Evolutionary conservation across 2,113 vertebrate genomes (phyloP), one percentile per base, ranked within the genome.

Genomic region (Oreochromis niloticus): DNA sequence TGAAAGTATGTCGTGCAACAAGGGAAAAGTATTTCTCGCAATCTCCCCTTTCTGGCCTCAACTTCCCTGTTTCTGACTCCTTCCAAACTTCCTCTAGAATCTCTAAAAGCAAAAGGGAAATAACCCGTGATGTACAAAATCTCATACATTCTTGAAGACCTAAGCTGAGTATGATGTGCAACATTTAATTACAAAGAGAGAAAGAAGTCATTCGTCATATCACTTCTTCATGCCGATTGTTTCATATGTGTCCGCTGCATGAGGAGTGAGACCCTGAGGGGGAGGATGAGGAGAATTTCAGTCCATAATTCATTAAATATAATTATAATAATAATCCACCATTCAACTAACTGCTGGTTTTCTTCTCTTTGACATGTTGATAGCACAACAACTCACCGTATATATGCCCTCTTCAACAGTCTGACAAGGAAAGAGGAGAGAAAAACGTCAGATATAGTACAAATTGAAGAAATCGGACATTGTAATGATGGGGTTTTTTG

Each of bases 151-250:
- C 43, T 85, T 83, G 7, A 17, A 56, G 68, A 71, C 10, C 1
- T 16, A 87, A 81, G 84, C 54, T 10, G 16, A 24, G 41, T 27
- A 41, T 27, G 12, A 83, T 19, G 14, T 22, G 59, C 9, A 22
- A 81, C 39, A 50, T 46, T 89, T 84, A 89, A 88, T 86, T 84
- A 88, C 6, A 81, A 39, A 11, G 22, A 32, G 16, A 12, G 13
- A 43, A 27, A 4, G 6, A 27, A 32, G 12, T 5, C 6, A 0
- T 19, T 71, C 52, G 1, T 30, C 5, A 2, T 0, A 7, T 93
- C 81, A 93, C 81, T 96, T 95, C 84, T 95, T 96, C 83, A 88
- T 41, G 22, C 93, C 84, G 16, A 97, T 95, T 34, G 93, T 94
- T 80, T 97, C 95, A 3, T 97, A 97, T 2, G 95, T 96, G 88